Evolutionary conservation across 2,113 vertebrate genomes (phyloP), one percentile per base, ranked within the genome.

Genomic region (Ciconia maguari): DNA sequence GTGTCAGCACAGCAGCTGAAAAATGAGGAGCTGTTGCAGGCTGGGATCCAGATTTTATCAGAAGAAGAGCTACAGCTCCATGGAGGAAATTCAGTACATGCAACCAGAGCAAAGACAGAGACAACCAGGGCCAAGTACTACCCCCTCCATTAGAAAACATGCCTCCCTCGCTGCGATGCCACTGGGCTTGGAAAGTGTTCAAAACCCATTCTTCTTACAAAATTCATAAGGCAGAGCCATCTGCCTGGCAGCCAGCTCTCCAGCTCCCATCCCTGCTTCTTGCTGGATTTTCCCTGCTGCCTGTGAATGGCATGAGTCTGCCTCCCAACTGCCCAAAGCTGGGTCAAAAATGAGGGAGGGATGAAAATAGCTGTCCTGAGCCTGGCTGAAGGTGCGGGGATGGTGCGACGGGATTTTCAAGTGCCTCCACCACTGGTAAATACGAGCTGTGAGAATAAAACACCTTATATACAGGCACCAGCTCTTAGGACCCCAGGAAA

Each of bases 221-320:
- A 92, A 94, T 81, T 48, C 76, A 66, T 77, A 13, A 78, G 83
- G 90, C 86, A 93, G 69, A 95, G 86, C 86, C 92, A 87, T 78
- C 89, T 92, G 89, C 94, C 92, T 36, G 72, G 72, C 90, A 94
- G 79, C 20, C 52, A 54, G 76, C 70, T 49, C 79, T 29, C 38
- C 89, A 21, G 58, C 70, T 87, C 77, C 65, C 36, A 9, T 5
- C 74, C 75, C 51, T 20, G 62, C 76, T 71, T 32, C 83, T 61
- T 4, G 2, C 61, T 76, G 89, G 68, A 13, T 57, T 38, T 49
- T 89, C 91, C 83, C 85, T 9, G 26, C 85, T 49, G 78, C 32
- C 32, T 46, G 52, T 2, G 10, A 26, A 24, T 0, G 44, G 54
- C 51, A 24, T 13, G 10, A 71, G 16, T 10, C 89, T 76, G 54